Percentiles rank a stretch among this genome's conserved stretches.
These are phyloP conservation scores for Gerris buenoi DNA, from an alignment of 1,140 invertebrate species.

Conservation along the genomic window DNA sequence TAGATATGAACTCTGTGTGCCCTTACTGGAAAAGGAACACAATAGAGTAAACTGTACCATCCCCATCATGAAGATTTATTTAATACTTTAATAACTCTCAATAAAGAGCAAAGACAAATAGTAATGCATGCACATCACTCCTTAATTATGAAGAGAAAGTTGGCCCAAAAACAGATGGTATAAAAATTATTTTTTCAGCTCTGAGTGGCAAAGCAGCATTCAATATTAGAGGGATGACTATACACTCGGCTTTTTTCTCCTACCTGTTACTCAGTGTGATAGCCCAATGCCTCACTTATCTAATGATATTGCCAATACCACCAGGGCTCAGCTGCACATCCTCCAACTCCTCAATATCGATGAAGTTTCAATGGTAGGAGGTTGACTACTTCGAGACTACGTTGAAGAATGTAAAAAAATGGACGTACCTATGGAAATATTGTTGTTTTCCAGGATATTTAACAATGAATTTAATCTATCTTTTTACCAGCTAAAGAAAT, in stretches of 20 bases:
- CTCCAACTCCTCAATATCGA: slow-evolving; percentile 18
- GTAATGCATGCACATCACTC: not conserved
- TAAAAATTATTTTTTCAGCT: not conserved
- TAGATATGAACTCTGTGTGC: too few species aligned
- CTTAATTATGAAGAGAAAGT: not conserved
- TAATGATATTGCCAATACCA: not conserved
- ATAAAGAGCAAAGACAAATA: not conserved
- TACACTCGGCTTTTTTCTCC: slow-evolving; percentile 6
- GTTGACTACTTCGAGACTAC: too few species aligned
- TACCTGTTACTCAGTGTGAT: not conserved
- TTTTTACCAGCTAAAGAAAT: too few species aligned
- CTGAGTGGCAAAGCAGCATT: not conserved
- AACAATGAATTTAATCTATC: too few species aligned
- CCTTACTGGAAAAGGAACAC: too few species aligned
- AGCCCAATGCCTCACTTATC: not conserved
- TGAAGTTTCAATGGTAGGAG: slow-evolving; percentile 12
- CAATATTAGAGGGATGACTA: slow-evolving; percentile 1
- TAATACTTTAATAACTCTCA: not conserved
- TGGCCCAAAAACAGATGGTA: not conserved
- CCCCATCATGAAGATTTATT: too few species aligned
- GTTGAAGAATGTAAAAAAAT: too few species aligned
- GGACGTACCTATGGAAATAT: too few species aligned
- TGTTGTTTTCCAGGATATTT: too few species aligned
- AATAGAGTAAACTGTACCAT: too few species aligned
- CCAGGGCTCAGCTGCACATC: not conserved